Evolutionary conservation across 2,888 invertebrate genomes (phyloP), one percentile per base, ranked within the genome.

Genomic region (Brachylomia viminalis): DNA sequence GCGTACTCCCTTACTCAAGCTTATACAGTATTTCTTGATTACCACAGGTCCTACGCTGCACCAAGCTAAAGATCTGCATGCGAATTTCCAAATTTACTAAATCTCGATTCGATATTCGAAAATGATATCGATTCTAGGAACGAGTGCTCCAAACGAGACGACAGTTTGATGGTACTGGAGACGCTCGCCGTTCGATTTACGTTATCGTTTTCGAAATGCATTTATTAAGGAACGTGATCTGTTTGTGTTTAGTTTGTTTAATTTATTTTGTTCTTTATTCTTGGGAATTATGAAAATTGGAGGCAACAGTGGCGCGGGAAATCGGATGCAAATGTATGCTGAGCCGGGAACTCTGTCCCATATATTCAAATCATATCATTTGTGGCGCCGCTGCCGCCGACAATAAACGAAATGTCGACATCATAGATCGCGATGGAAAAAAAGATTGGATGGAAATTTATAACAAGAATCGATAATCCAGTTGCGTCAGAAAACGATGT

Each of bases 81-180:
- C 94, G 93, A 96, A 96, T 95, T 88, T 80, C 91, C 93, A 88
- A 92, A 95, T 95, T 95, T 94, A 90, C 91, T 82, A 92, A 93
- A 94, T 93, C 93, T 90, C 92, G 89, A 91, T 92, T 91, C 84
- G 91, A 92, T 92, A 91, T 92, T 93, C 87, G 90, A 91, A 92
- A 94, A 92, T 89, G 90, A 90, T 90, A 90, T 91, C 85, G 92
- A 90, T 90, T 92, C 91, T 90, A 89, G 90, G 87, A 90, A 89
- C 89, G 87, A 90, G 86, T 87, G 85, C 87, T 88, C 82, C 86
- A 87, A 90, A 89, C 87, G 87, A 91, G 92, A 94, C 91, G 93
- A 91, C 92, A 90, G 89, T 93, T 92, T 91, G 92, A 94, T 93
- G 90, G 89, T 89, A 84, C 82, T 77, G 87, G 82, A 84, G 87